phyloP scores from a whole-genome alignment of 2,113 vertebrate species.

The Phycodurus eques region DNA sequence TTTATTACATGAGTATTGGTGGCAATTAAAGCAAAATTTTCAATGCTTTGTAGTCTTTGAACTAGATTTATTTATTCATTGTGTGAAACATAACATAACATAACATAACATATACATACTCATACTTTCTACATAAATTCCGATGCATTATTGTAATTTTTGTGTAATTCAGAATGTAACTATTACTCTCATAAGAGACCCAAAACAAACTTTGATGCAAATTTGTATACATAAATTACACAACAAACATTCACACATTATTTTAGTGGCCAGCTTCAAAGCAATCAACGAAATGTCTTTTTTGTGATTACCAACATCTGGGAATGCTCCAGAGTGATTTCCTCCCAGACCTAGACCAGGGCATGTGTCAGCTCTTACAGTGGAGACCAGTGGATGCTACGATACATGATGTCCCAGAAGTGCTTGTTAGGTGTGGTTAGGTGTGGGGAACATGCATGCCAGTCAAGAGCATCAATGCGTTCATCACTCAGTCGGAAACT shows the following conservation, averaged over 20 bases:
- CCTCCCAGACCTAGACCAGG: too few relatives aligned
- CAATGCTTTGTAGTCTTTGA: neutral
- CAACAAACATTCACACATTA: neutral
- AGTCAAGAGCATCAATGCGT: too few relatives aligned
- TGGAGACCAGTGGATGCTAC: too few relatives aligned
- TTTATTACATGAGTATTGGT: conserved; percentile 29
- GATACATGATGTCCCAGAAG: too few relatives aligned
- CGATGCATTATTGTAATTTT: neutral
- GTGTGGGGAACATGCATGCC: too few relatives aligned
- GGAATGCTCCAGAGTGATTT: too few relatives aligned
- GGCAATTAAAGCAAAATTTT: conserved; percentile 27
- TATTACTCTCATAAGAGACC: neutral
- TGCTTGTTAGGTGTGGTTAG: too few relatives aligned
- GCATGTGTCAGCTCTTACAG: too few relatives aligned
- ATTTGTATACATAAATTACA: neutral
- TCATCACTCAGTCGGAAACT: too few relatives aligned
- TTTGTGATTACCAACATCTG: too few relatives aligned
- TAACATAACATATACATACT: neutral
- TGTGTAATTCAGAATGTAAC: neutral
- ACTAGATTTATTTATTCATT: neutral
- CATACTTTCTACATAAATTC: neutral
- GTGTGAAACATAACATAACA: neutral
- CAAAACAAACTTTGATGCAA: neutral
- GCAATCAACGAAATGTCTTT: too few relatives aligned
- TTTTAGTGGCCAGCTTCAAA: neutral